These are phyloP conservation scores for Lepilemur ruficaudatus DNA, from an alignment of 2,797 vertebrate genomes.

Conservation along the genomic window DNA sequence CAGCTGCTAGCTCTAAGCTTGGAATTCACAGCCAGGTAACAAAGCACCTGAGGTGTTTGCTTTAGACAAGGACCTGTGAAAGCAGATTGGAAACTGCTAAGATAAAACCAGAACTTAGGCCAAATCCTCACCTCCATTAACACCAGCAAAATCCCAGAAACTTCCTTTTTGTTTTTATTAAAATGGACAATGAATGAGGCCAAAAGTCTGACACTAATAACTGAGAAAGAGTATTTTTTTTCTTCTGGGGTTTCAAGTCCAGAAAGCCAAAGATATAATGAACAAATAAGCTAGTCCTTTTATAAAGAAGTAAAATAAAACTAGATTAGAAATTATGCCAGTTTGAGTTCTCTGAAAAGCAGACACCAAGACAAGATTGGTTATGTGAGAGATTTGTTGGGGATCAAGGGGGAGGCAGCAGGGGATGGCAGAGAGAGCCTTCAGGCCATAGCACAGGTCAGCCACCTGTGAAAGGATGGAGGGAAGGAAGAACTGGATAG, in stretches of 20 bases:
- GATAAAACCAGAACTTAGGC: background rate
- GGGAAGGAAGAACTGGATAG: background rate
- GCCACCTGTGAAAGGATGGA: background rate
- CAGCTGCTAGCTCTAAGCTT: background rate
- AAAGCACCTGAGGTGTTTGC: background rate
- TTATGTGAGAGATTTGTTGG: background rate
- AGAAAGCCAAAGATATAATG: background rate
- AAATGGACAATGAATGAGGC: background rate
- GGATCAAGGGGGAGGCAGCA: background rate
- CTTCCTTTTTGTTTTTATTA: background rate
- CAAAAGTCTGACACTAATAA: background rate
- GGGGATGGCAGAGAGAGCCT: background rate
- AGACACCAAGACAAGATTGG: background rate
- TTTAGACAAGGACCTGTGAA: constrained; percentile 6
- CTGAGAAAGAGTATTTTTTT: background rate
- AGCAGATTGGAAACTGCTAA: background rate
- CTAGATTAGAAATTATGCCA: background rate
- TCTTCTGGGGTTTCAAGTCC: background rate
- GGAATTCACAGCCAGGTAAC: background rate
- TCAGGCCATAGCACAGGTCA: background rate
- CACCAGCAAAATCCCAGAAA: background rate
- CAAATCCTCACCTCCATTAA: background rate
- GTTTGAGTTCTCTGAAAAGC: background rate
- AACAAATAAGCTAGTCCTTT: background rate
- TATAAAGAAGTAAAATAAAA: background rate